phyloP scores from a whole-genome alignment of 2,888 invertebrate species.

The Drosophila suboccidentalis region DNA sequence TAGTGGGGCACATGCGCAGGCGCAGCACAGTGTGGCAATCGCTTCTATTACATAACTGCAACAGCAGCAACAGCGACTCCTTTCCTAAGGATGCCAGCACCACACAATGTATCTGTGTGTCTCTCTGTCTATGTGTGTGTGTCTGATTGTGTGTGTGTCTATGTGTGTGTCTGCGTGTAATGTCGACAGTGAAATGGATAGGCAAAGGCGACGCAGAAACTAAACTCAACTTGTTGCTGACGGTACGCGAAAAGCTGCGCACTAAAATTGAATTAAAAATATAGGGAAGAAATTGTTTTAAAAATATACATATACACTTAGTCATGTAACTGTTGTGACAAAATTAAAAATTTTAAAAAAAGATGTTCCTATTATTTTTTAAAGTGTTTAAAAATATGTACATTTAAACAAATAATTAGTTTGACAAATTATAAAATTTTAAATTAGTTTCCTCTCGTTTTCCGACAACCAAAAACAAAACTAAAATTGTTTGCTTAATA shows the following conservation, averaged over 20 bases:
- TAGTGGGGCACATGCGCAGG: constrained; percentile 62
- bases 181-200: constrained; percentile 23
- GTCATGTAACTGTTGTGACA: too few species aligned
- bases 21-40: constrained; percentile 55
- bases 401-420: too few species aligned
- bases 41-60: constrained; percentile 61
- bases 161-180: constrained; percentile 7
- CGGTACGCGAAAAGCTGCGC: constrained; percentile 47
- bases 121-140: neutral
- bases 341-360: too few species aligned
- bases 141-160: constrained; percentile 3
- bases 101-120: constrained; percentile 31
- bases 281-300: neutral
- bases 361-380: too few species aligned
- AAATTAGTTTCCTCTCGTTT: too few species aligned
- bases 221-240: constrained; percentile 83
- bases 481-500: too few species aligned
- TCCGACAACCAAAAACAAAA: too few species aligned
- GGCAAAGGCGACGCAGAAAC: constrained; percentile 63
- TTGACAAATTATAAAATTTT: too few species aligned
- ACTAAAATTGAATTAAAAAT: neutral
- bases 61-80: constrained; percentile 26
- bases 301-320: neutral
- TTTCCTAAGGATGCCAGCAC: constrained; percentile 13
- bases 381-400: too few species aligned